Evolutionary conservation across 2,797 vertebrate genomes (phyloP).

Genomic region (Morus bassanus): DNA sequence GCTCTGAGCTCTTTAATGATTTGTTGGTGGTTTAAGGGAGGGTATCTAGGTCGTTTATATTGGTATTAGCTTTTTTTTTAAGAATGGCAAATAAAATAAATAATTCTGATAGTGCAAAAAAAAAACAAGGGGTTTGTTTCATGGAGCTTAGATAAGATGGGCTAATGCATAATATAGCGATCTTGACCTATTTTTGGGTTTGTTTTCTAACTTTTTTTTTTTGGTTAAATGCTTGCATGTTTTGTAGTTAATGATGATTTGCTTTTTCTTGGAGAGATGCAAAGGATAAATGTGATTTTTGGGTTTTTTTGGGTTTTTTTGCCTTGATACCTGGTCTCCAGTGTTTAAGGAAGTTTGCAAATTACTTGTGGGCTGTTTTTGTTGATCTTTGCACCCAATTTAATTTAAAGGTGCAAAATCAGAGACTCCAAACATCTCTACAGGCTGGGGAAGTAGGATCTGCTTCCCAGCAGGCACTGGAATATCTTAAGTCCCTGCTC

Average conservation of each 20-base stretch:
- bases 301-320: too few relatives aligned
- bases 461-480: neutral
- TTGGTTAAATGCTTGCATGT: neutral
- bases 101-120: neutral
- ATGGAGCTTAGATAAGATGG: conserved; percentile 6
- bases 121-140: neutral
- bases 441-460: neutral
- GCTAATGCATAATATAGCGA: neutral
- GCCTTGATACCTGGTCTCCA: neutral
- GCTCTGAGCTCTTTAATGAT: conserved; percentile 67
- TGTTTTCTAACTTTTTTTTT: neutral
- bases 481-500: neutral
- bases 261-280: neutral
- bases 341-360: neutral
- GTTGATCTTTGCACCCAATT: neutral
- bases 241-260: neutral
- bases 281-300: neutral
- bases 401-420: neutral
- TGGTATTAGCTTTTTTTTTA: neutral
- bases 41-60: neutral
- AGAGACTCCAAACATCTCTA: neutral
- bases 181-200: neutral
- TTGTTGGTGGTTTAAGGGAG: conserved; percentile 47
- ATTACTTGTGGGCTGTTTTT: neutral
- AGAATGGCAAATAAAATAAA: conserved; percentile 47